Evolutionary conservation across 2,113 vertebrate species (phyloP).

Genomic region (Onychostoma macrolepis): DNA sequence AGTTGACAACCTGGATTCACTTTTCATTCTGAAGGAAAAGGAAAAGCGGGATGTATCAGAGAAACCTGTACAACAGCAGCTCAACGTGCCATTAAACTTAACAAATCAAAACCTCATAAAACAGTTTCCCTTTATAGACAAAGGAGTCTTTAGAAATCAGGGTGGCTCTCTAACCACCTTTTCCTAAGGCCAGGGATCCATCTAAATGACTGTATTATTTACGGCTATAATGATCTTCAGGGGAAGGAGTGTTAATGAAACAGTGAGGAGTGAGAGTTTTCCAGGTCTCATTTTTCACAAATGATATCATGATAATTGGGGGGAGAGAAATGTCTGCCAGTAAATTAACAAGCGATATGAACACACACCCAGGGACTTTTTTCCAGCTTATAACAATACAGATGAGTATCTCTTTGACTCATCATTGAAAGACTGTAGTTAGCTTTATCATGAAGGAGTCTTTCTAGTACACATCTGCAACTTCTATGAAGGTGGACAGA

Average conservation of each 20-base stretch:
- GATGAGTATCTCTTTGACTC: constrained; percentile 25
- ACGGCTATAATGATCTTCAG: constrained; percentile 15
- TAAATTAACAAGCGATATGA: constrained; percentile 18
- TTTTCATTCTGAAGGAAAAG: not conserved
- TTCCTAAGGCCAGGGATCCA: constrained; percentile 13
- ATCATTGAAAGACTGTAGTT: not conserved
- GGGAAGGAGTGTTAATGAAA: constrained; percentile 40
- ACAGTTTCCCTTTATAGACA: constrained; percentile 20
- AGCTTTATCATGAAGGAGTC: not conserved
- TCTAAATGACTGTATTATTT: constrained; percentile 32
- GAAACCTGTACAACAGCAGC: not conserved
- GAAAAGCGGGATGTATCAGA: not conserved
- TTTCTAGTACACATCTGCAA: constrained; percentile 8
- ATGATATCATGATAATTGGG: constrained; percentile 15
- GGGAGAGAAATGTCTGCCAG: not conserved
- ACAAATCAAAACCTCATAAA: constrained; percentile 25
- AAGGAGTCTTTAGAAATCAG: constrained; percentile 6
- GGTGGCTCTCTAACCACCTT: constrained; percentile 19
- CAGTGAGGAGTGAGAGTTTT: constrained; percentile 36
- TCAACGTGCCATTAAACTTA: not conserved
- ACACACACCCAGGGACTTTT: constrained; percentile 25
- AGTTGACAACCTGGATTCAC: not conserved
- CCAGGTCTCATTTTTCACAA: constrained; percentile 16
- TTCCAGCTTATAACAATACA: not conserved
- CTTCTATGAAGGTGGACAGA: not conserved